These are phyloP conservation scores for Sceloporus undulatus DNA, from an alignment of 2,113 vertebrate species.

Conservation along the genomic window DNA sequence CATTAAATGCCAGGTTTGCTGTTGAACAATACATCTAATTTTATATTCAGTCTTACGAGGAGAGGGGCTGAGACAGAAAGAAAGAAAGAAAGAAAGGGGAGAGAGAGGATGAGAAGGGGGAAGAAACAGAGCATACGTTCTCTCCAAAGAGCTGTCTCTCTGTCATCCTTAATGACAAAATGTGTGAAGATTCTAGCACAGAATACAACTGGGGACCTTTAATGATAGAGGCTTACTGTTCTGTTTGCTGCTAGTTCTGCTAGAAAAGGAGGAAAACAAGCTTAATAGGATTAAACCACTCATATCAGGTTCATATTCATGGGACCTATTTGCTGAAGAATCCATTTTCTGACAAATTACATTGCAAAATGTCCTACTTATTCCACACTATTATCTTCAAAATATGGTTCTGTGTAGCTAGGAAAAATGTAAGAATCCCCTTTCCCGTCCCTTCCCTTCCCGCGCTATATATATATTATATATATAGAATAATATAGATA, in stretches of 20 bases:
- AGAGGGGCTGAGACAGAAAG: constrained; percentile 23
- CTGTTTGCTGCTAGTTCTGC: constrained; percentile 40
- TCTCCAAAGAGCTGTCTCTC: constrained; percentile 56
- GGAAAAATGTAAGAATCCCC: neutral
- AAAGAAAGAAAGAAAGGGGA: constrained; percentile 15
- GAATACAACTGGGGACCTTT: constrained; percentile 38
- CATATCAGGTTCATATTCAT: constrained; percentile 34
- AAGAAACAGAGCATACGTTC: constrained; percentile 24
- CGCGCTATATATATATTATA: no score
- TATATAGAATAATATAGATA: no score
- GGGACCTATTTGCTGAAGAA: constrained; percentile 43
- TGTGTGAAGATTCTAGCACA: constrained; percentile 45
- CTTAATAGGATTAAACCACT: constrained; percentile 56
- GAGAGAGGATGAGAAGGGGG: constrained; percentile 19
- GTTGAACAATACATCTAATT: constrained; percentile 57
- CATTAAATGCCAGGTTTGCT: constrained; percentile 50
- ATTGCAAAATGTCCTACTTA: constrained; percentile 44
- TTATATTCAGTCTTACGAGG: constrained; percentile 57
- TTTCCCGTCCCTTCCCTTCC: neutral
- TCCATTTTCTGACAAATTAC: constrained; percentile 50
- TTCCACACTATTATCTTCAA: neutral
- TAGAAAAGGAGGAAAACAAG: constrained; percentile 59
- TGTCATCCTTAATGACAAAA: constrained; percentile 53
- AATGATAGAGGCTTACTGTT: constrained; percentile 49
- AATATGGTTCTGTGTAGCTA: neutral